A percentile compares a stretch with the other conserved stretches of the same genome.
Conservation (phyloP, 1,140 invertebrate species). For the Aphelenchoides fujianensis region DNA sequence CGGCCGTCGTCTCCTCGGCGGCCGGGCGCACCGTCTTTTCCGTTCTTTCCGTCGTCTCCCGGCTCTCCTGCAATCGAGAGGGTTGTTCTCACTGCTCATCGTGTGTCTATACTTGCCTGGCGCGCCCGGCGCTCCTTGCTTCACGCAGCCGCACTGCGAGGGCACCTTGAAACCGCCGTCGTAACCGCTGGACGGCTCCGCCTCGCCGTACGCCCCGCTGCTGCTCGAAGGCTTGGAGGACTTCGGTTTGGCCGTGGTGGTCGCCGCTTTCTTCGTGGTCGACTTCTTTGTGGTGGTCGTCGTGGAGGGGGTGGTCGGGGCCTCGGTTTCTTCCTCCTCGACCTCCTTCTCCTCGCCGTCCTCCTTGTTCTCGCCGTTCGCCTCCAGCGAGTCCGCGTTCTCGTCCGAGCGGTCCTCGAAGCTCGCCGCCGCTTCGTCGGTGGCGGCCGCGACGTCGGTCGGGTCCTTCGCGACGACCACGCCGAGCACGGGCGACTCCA, state of each 20-base stretch:
- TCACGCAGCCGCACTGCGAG: slow-evolving; percentile 15
- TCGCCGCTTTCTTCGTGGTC: background rate
- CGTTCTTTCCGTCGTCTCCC: slow-evolving; percentile 31
- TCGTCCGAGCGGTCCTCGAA: background rate
- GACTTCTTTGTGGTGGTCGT: too few species aligned
- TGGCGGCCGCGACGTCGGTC: background rate
- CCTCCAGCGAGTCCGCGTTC: background rate
- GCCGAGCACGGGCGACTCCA: slow-evolving; percentile 3
- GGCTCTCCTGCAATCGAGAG: slow-evolving; percentile 10
- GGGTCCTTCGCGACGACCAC: background rate
- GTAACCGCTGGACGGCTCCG: background rate
- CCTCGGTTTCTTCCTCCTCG: slow-evolving; percentile 20
- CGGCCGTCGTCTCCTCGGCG: slow-evolving; percentile 8
- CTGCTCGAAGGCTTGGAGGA: slow-evolving; percentile 1
- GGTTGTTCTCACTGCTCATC: slow-evolving; percentile 14
- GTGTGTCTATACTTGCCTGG: slow-evolving; percentile 35
- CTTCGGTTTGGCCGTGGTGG: slow-evolving; percentile 13
- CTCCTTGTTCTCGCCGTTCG: too few species aligned
- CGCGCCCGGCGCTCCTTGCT: slow-evolving; percentile 28
- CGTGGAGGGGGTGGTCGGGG: background rate
- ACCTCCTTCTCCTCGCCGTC: too few species aligned
- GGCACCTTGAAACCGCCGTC: background rate
- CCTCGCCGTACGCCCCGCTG: background rate
- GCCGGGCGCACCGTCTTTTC: slow-evolving; percentile 30
- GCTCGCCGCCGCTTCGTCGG: background rate